These are phyloP conservation scores for Proteles cristata DNA, from an alignment of 2,113 vertebrate species.

Conservation along the genomic window DNA sequence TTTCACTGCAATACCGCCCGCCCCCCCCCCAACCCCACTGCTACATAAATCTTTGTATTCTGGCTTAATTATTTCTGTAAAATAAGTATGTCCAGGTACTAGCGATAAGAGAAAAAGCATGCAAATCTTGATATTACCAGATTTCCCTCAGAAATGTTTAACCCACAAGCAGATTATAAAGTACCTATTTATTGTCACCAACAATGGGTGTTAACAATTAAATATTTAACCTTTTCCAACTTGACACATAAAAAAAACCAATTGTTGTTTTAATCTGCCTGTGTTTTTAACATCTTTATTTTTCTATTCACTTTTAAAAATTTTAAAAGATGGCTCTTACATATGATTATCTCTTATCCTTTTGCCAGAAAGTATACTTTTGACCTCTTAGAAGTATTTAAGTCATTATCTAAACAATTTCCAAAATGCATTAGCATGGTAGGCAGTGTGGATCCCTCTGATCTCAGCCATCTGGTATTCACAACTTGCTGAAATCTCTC, in stretches of 20 bases:
- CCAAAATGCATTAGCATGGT: not conserved
- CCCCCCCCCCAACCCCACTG: not conserved
- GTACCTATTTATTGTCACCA: not conserved
- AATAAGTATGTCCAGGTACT: not conserved
- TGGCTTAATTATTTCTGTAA: not conserved
- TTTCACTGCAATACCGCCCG: not conserved
- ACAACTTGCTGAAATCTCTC: not conserved
- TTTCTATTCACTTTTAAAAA: not conserved
- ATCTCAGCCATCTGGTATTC: not conserved
- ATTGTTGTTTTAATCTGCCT: not conserved
- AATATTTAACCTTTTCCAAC: slow-evolving; percentile 33
- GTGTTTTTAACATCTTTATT: not conserved
- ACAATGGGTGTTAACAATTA: not conserved
- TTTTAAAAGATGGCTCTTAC: not conserved
- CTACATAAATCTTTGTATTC: not conserved
- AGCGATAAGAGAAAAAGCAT: not conserved
- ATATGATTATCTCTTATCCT: slow-evolving; percentile 1
- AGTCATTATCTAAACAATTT: not conserved
- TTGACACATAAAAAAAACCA: not conserved
- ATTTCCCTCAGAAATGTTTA: not conserved
- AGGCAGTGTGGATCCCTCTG: not conserved
- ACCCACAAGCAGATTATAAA: not conserved
- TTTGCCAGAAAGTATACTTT: not conserved
- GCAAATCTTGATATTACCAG: slow-evolving; percentile 13
- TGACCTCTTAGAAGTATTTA: not conserved